Percentiles rank a stretch among this genome's conserved stretches.
These are phyloP conservation scores for Pseudochromis fuscus DNA, from an alignment of 2,797 vertebrate genomes.

Conservation along the genomic window DNA sequence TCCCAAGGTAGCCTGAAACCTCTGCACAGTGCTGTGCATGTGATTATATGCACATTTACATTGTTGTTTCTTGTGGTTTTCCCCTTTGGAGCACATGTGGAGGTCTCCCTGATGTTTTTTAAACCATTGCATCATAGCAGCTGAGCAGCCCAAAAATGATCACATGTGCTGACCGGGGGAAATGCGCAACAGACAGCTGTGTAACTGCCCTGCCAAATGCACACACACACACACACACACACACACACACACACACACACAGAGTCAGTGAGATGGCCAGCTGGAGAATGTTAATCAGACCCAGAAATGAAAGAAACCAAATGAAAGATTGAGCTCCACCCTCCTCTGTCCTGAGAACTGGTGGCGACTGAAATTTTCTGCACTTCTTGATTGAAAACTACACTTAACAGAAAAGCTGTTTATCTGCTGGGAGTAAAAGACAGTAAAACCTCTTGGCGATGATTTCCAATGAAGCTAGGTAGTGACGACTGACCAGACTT, in stretches of 20 bases:
- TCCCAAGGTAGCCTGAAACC: too few species aligned
- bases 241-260: slow-evolving; percentile 25
- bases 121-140: slow-evolving; percentile 62
- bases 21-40: slow-evolving; percentile 5
- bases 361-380: slow-evolving; percentile 29
- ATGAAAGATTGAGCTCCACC: slow-evolving; percentile 65
- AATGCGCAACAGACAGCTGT: slow-evolving; percentile 66
- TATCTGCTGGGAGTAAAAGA: neutral
- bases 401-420: neutral
- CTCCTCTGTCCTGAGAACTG: slow-evolving; percentile 59
- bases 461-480: neutral
- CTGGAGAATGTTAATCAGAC: slow-evolving; percentile 64
- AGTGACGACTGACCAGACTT: neutral
- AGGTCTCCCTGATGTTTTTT: slow-evolving; percentile 43
- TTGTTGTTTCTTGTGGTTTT: slow-evolving; percentile 39
- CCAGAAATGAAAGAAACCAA: slow-evolving; percentile 77
- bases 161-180: slow-evolving; percentile 62
- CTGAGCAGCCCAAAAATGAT: slow-evolving; percentile 66
- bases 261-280: slow-evolving; percentile 54
- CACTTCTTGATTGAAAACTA: slow-evolving; percentile 17
- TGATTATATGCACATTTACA: slow-evolving; percentile 10
- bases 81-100: slow-evolving; percentile 48
- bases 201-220: slow-evolving; percentile 34
- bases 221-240: slow-evolving; percentile 12
- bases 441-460: neutral